Conservation (phyloP, 2,797 vertebrate species). For the Etheostoma perlongum region DNA sequence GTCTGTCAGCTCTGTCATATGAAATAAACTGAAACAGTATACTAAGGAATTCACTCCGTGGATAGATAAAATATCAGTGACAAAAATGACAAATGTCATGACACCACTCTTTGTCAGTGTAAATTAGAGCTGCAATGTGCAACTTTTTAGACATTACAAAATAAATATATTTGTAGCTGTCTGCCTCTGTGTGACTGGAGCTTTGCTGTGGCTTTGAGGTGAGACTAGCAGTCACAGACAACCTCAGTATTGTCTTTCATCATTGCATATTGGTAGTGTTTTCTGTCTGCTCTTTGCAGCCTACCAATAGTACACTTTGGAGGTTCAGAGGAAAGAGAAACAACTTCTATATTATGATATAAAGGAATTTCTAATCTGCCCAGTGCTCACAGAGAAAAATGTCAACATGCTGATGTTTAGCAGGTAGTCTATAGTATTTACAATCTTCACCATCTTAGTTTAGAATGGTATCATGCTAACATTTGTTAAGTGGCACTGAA, state of each 20-base stretch:
- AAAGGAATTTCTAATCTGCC: too few species aligned
- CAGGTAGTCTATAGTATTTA: too few species aligned
- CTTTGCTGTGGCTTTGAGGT: slow-evolving; percentile 3
- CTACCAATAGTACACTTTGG: neutral
- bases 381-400: neutral
- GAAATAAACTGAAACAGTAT: slow-evolving; percentile 32
- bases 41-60: neutral
- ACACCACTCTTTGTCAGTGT: neutral
- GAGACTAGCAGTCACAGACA: neutral
- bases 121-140: slow-evolving; percentile 22
- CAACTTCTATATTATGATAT: neutral
- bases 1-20: slow-evolving; percentile 56
- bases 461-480: too few species aligned
- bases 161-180: slow-evolving; percentile 1
- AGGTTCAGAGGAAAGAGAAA: neutral
- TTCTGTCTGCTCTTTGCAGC: neutral
- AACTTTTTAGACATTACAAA: slow-evolving; percentile 1
- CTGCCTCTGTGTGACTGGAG: neutral
- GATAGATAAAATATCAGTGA: slow-evolving; percentile 3
- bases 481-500: neutral
- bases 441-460: too few species aligned
- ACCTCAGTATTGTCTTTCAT: neutral
- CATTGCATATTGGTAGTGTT: neutral
- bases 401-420: too few species aligned
- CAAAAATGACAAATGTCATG: slow-evolving; percentile 24